Percentiles rank a stretch among this genome's conserved stretches.
Evolutionary conservation across 1,140 invertebrate genomes (phyloP).

Genomic region (Zaprionus nigranus): DNA sequence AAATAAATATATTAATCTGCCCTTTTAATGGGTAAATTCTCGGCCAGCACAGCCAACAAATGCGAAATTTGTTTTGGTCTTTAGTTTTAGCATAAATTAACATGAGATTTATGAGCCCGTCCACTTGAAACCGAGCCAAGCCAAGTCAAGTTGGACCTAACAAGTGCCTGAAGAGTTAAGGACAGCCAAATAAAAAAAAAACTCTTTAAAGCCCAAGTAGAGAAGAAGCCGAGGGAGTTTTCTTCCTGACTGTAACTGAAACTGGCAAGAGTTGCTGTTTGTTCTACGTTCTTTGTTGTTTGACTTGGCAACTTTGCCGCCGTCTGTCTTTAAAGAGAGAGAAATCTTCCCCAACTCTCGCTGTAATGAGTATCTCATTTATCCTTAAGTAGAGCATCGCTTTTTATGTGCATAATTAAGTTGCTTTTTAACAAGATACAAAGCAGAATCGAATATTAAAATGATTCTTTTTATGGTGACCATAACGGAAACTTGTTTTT

Average conservation of each 20-base stretch:
- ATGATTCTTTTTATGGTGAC: conserved; percentile 34
- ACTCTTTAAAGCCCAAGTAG: conserved; percentile 42
- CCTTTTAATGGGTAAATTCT: conserved; percentile 3
- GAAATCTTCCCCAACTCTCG: not conserved
- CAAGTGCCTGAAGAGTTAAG: conserved; percentile 70
- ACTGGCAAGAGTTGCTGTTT: conserved; percentile 34
- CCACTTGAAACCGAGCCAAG: conserved; percentile 75
- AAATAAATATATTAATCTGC: not conserved
- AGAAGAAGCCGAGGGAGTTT: conserved; percentile 36
- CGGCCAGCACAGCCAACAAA: conserved; percentile 25
- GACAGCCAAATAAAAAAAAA: conserved; percentile 42
- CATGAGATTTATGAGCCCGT: conserved; percentile 76
- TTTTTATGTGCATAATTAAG: conserved; percentile 42
- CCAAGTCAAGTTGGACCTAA: conserved; percentile 51
- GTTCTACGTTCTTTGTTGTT: conserved; percentile 43
- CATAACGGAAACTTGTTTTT: conserved; percentile 73
- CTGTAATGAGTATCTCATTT: conserved; percentile 57
- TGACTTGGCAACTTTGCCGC: conserved; percentile 74
- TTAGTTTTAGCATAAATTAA: conserved; percentile 82
- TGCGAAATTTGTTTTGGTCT: conserved; percentile 79
- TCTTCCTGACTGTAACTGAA: conserved; percentile 5
- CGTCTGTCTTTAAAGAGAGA: conserved; percentile 41
- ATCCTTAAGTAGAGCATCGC: conserved; percentile 16
- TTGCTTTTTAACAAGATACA: conserved; percentile 43
- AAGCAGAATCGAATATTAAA: conserved; percentile 15